Evolutionary conservation across 2,797 vertebrate species (phyloP), one percentile per base, ranked within the genome.

Genomic region (Lithobates pipiens): DNA sequence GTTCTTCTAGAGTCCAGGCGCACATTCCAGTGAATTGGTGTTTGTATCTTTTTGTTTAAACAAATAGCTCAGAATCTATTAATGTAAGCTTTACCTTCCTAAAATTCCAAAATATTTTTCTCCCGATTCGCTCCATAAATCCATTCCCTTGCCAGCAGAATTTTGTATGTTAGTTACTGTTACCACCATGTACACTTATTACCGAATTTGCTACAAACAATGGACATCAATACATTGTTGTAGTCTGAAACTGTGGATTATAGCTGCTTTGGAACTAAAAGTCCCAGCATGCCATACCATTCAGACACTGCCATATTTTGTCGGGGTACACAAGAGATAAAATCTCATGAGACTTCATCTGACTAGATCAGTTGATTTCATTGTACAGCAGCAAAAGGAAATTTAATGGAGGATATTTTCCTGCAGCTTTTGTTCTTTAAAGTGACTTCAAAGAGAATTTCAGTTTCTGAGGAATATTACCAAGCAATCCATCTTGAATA

Each of bases 81-180:
- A 80, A 79, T 88, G 42, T 87, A 81, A 79, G 42, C 80, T 84
- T 1, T 77, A 86, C 88, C 90, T 90, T 90, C 85, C 86, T 86
- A 87, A 86, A 71, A 88, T 88, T 76, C 50, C 78, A 27, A 89
- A 86, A 77, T 88, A 82, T 84, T 87, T 88, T 85, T 57, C 72
- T 73, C 13, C 44, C 82, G 80, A 23, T 68, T 54, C 74, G n/a
- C 71, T 10, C 0, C 57, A 84, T 68, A 85, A 23, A 42, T 89
- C 34, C n/a, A 10, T 7, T 36, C 18, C 44, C 7, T 46, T 69
- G 25, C 54, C 65, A 84, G 71, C 36, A 71, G 27, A 71, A 36
- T 67, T 71, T 61, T 73, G 67, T 77, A 27, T 76, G 34, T 63
- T 86, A 25, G 73, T 63, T 69, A 82, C 61, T 1, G 78, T 69